Evolutionary conservation across 2,888 invertebrate species (phyloP).

Genomic region (Lasioglossum morio): DNA sequence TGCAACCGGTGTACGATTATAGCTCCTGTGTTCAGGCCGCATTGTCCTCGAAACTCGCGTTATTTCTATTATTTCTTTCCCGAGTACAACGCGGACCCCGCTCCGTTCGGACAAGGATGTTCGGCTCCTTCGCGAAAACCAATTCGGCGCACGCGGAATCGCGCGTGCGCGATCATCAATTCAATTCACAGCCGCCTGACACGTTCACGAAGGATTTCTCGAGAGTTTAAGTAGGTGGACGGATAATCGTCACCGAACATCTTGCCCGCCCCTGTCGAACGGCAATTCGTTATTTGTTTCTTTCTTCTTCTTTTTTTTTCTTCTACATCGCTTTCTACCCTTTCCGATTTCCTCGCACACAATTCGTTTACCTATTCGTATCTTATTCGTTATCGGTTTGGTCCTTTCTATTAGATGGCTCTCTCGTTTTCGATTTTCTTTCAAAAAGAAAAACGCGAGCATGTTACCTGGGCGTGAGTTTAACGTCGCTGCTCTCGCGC

Average conservation of each 20-base stretch:
- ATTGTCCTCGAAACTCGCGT: constrained; percentile 16
- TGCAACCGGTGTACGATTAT: background rate
- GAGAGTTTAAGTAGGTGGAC: constrained; percentile 60
- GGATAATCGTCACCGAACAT: constrained; percentile 62
- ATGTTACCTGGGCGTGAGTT: constrained; percentile 22
- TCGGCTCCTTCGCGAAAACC: constrained; percentile 33
- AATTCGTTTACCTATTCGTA: background rate
- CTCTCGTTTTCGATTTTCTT: constrained; percentile 23
- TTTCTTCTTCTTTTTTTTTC: background rate
- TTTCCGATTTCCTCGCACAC: background rate
- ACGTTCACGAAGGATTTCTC: constrained; percentile 29
- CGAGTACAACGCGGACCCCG: constrained; percentile 9
- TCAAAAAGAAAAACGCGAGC: constrained; percentile 14
- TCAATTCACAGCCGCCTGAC: constrained; percentile 1
- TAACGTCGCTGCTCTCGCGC: constrained; percentile 52
- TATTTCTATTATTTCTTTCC: background rate
- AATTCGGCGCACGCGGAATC: background rate
- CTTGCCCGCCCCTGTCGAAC: constrained; percentile 17
- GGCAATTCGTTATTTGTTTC: background rate
- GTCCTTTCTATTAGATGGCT: constrained; percentile 41
- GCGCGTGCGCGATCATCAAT: constrained; percentile 9
- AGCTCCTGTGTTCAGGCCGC: constrained; percentile 3
- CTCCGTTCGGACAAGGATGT: constrained; percentile 24
- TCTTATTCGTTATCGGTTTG: constrained; percentile 40
- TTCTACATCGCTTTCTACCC: background rate